Evolutionary conservation across 1,140 invertebrate species (phyloP).

Genomic region (Tenebrio molitor): DNA sequence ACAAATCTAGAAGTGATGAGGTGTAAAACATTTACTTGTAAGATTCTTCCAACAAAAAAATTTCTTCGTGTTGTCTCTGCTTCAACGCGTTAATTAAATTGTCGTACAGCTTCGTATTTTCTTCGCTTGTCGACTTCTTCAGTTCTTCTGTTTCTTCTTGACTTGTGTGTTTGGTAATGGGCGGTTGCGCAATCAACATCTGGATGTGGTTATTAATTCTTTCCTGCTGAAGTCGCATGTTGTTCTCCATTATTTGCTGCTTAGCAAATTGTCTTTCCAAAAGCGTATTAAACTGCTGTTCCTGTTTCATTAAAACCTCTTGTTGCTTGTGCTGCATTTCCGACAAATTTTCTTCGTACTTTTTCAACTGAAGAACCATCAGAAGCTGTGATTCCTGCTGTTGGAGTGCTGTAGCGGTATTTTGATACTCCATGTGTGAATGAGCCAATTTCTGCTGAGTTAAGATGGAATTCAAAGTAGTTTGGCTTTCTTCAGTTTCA

Average conservation of each 20-base stretch:
- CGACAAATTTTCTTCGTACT: conserved; percentile 67
- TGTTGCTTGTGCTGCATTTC: conserved; percentile 69
- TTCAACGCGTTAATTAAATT: conserved; percentile 65
- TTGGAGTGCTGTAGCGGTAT: conserved; percentile 66
- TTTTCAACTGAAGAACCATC: conserved; percentile 69
- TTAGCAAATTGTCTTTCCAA: conserved; percentile 68
- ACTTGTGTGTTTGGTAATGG: neutral
- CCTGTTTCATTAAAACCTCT: conserved; percentile 65
- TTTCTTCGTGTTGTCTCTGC: conserved; percentile 68
- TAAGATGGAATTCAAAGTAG: conserved; percentile 48
- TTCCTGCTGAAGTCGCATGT: conserved; percentile 69
- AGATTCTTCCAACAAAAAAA: conserved; percentile 68
- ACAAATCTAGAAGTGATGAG: neutral
- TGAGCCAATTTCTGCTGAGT: conserved; percentile 56
- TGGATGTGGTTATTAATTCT: conserved; percentile 70
- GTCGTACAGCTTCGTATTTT: conserved; percentile 59
- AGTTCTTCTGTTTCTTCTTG: conserved; percentile 24
- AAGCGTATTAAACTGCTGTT: conserved; percentile 67
- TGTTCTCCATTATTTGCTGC: conserved; percentile 68
- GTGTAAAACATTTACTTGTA: conserved; percentile 65
- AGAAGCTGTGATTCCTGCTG: conserved; percentile 69
- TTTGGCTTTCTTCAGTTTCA: neutral
- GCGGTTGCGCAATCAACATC: conserved; percentile 66
- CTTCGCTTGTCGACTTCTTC: conserved; percentile 48
- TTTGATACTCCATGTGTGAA: conserved; percentile 65